Conservation (phyloP, 2,797 vertebrate genomes). For the Chelonia mydas region DNA sequence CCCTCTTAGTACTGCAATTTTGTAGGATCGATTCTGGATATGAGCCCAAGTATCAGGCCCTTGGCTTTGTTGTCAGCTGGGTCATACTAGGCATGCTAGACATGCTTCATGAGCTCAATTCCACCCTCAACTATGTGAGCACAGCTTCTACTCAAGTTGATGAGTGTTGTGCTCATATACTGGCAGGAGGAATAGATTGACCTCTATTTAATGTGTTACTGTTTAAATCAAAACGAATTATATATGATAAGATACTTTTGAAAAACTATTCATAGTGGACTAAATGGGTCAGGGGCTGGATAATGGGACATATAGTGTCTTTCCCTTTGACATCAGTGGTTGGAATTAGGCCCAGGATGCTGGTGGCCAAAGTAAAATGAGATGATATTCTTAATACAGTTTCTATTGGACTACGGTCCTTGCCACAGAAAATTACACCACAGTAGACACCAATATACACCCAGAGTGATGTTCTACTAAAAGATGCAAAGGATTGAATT, state of each 20-base stretch:
- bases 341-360: neutral
- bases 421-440: neutral
- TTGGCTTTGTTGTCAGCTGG: neutral
- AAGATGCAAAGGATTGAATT: neutral
- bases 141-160: neutral
- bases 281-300: neutral
- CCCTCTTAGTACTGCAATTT: neutral
- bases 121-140: neutral
- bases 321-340: conserved; percentile 35
- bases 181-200: neutral
- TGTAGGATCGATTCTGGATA: neutral
- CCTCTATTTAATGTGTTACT: neutral
- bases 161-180: neutral
- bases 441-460: neutral
- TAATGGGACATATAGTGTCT: neutral
- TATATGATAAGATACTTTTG: neutral
- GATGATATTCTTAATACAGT: conserved; percentile 5
- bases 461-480: neutral
- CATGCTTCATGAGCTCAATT: neutral
- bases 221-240: neutral
- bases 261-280: neutral
- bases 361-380: conserved; percentile 11
- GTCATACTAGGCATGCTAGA: neutral
- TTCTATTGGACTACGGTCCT: neutral
- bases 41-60: neutral